These are phyloP conservation scores for Corbicula japonica DNA, from an alignment of 2,888 invertebrate genomes.

Conservation along the genomic window DNA sequence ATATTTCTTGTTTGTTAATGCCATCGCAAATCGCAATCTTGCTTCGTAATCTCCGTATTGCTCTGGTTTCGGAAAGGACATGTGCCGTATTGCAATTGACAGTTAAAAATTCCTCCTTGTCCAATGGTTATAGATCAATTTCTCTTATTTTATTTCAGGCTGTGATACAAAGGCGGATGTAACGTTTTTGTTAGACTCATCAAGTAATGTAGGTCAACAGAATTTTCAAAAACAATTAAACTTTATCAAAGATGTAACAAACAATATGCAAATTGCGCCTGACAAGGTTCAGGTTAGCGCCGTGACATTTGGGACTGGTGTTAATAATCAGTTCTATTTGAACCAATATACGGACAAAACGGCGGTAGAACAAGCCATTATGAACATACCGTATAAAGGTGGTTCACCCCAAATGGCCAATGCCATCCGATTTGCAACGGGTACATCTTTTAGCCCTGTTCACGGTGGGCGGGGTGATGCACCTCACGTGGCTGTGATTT, in stretches of 20 bases:
- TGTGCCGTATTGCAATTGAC: no score
- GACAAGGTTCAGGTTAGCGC: conserved; percentile 74
- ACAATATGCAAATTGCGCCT: conserved; percentile 73
- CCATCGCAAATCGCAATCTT: no score
- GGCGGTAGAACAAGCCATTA: conserved; percentile 69
- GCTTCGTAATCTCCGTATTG: no score
- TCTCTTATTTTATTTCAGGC: conserved; percentile 71
- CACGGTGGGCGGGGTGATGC: conserved; percentile 73
- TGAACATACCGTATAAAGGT: conserved; percentile 70
- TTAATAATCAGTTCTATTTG: conserved; percentile 76
- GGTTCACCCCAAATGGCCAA: conserved; percentile 72
- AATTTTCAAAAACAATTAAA: conserved; percentile 76
- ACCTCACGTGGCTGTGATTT: conserved; percentile 72
- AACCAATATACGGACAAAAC: conserved; percentile 69
- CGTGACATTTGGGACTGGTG: conserved; percentile 73
- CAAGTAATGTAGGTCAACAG: conserved; percentile 72
- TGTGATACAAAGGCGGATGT: conserved; percentile 78
- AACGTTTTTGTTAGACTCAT: conserved; percentile 77
- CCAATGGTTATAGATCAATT: no score
- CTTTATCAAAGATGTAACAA: conserved; percentile 75
- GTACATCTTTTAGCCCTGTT: conserved; percentile 75
- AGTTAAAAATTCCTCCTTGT: no score
- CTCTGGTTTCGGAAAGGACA: no score
- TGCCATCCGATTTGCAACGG: conserved; percentile 74
- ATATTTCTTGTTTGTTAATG: no score